A percentile compares a stretch with the other conserved stretches of the same genome.
Conservation (phyloP, 1,140 invertebrate genomes). For the Pachypsylla venusta region DNA sequence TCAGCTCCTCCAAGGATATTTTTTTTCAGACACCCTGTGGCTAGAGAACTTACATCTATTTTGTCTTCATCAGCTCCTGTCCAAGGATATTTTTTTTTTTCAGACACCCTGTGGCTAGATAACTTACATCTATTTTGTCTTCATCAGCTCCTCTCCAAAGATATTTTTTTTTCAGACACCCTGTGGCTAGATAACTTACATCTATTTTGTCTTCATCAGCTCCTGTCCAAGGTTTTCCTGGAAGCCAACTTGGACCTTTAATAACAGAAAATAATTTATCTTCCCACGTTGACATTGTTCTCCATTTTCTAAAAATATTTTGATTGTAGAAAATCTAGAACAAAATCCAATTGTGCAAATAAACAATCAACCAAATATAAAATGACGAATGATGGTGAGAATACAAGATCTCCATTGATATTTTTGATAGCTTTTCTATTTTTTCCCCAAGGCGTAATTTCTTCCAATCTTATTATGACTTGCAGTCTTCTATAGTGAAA, state of each 20-base stretch:
- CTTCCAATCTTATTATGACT: too few species aligned
- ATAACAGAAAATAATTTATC: slow-evolving; percentile 55
- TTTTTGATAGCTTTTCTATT: too few species aligned
- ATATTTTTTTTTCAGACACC: not conserved
- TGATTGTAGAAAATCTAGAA: slow-evolving; percentile 56
- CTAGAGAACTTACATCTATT: slow-evolving; percentile 59
- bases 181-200: slow-evolving; percentile 48
- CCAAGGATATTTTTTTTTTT: too few species aligned
- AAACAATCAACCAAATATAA: too few species aligned
- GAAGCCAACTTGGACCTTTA: slow-evolving; percentile 78
- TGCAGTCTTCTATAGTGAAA: too few species aligned
- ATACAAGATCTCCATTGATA: too few species aligned
- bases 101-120: too few species aligned
- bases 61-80: slow-evolving; percentile 61
- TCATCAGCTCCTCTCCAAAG: slow-evolving; percentile 60
- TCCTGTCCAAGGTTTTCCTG: slow-evolving; percentile 64
- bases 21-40: too few species aligned
- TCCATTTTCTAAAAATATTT: slow-evolving; percentile 43
- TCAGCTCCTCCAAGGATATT: too few species aligned
- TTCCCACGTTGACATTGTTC: slow-evolving; percentile 36
- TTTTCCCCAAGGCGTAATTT: too few species aligned
- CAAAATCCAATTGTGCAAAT: too few species aligned
- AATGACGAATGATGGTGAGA: too few species aligned
- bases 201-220: slow-evolving; percentile 56
- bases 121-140: slow-evolving; percentile 61